A percentile compares a stretch with the other conserved stretches of the same genome.
phyloP scores from a whole-genome alignment of 2,888 invertebrate genomes.

The Boloria euphrosyne region DNA sequence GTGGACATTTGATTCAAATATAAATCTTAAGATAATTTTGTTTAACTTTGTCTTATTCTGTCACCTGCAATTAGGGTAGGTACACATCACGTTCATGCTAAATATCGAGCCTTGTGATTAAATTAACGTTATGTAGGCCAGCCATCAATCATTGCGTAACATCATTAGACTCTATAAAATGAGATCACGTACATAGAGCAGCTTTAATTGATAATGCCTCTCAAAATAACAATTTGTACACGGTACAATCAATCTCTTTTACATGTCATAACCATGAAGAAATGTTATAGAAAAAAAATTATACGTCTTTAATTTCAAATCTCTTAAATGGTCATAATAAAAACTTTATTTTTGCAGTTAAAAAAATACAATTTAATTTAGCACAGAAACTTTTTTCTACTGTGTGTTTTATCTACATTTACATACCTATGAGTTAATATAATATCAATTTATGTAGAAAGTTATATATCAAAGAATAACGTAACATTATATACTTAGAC shows the following conservation, averaged over 20 bases:
- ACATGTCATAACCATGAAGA: background rate
- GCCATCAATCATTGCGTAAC: constrained; percentile 62
- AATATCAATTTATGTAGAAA: constrained; percentile 1
- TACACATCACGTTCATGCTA: constrained; percentile 38
- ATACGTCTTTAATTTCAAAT: too few species aligned
- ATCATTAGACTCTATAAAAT: constrained; percentile 49
- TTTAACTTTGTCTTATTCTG: constrained; percentile 26
- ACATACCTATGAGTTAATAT: background rate
- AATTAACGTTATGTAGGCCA: constrained; percentile 50
- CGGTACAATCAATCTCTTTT: background rate
- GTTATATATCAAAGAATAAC: background rate
- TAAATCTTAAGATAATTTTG: constrained; percentile 26
- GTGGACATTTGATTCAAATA: constrained; percentile 17
- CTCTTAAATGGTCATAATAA: too few species aligned
- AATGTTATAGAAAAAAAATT: background rate
- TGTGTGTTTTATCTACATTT: too few species aligned
- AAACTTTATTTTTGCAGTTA: too few species aligned
- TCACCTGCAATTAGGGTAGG: constrained; percentile 41
- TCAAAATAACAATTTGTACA: constrained; percentile 17
- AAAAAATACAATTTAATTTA: too few species aligned
- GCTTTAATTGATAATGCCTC: constrained; percentile 28
- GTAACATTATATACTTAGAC: background rate
- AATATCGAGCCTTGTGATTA: constrained; percentile 41
- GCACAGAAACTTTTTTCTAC: too few species aligned
- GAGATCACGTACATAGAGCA: constrained; percentile 52